Evolutionary conservation across 2,888 invertebrate genomes (phyloP), one percentile per base, ranked within the genome.

Genomic region (Dryocosmus kuriphilus): DNA sequence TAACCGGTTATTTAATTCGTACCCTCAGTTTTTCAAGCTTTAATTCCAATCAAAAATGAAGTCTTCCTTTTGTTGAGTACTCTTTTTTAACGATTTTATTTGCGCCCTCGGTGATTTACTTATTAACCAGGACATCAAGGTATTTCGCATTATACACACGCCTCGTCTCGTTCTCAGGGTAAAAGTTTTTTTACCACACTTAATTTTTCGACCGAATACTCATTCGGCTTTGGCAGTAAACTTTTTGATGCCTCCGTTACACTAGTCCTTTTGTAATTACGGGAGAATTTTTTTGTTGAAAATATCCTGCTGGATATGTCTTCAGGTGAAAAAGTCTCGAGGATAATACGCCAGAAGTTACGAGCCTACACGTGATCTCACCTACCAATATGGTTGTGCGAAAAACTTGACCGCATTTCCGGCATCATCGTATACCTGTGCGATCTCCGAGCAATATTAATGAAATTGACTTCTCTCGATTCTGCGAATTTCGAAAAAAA

Each of bases 341-440:
- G 51, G 51, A 71, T 71, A 71, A 71, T 71, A 51, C 51, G 46
- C 67, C 41, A 46, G 67, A 51, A 67, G 67, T 51, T 55, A 71
- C 71, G 71, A 71, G 51, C 51, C 71, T 71, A 71, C 71, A 71
- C 71, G 71, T 46, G 71, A 63, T 63, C 63, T 63, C 32, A 35
- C 63, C 63, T 63, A 62, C 35, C 30, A 32, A 2, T 11, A 27
- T 22, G 35, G 8, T 35, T 63, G 22, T 22, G 63, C 63, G 63
- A 71, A 71, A 71, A 71, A 71, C 71, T 71, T 71, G 71, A 71
- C 71, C 71, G 71, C 71, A 71, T 71, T 71, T 71, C 71, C 71
- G 71, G 71, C 51, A 71, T 71, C 51, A 51, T 71, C 71, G 30
- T 71, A 51, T 71, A 71, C 71, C 46, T 51, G 71, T 19, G 71